Evolutionary conservation across 2,888 invertebrate species (phyloP), one percentile per base, ranked within the genome.

Genomic region (Lymantria dispar): DNA sequence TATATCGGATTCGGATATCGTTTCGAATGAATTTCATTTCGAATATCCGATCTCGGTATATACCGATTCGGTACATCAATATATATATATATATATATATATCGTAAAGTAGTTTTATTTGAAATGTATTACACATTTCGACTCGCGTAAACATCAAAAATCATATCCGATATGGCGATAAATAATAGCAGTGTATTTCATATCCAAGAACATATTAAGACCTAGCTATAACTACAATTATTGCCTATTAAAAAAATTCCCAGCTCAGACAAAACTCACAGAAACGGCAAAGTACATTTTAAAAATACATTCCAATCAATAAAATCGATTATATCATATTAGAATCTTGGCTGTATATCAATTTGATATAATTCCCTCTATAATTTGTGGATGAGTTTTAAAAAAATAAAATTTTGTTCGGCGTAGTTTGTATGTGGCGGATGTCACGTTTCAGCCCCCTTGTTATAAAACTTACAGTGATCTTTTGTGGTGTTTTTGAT

Each of bases 401-500:
- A 57, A 55, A 54, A 58, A 51, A 68, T 31, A 52, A 11, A n/a
- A 36, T 48, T 44, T 54, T 49, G 62, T 63, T 60, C 54, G 59
- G 56, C 49, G 58, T 50, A 54, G 60, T 45, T 37, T 53, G 44
- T 13, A 22, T 42, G 47, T 10, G 31, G 67, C 72, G 74, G 76
- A 76, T 70, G 74, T 76, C 76, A 76, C 76, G 76, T 76, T 47
- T 54, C 40, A 44, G 15, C 38, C n/a, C 53, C 62, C 68, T 74
- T 61, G 68, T 76, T 74, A 72, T 59, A 44, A 50, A 37, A 38
- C 42, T 60, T 61, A 61, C 60, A 51, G 56, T 59, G 36, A 44
- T 43, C 53, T 58, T 64, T 72, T 56, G 72, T 72, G 71, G 64
- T 62, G 13, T 12, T 39, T 13, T 22, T 22, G 22, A 22, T 22